Base-by-base conservation (phyloP, 2,888 invertebrate genomes). In the Noctuana brunneofusca region DNA sequence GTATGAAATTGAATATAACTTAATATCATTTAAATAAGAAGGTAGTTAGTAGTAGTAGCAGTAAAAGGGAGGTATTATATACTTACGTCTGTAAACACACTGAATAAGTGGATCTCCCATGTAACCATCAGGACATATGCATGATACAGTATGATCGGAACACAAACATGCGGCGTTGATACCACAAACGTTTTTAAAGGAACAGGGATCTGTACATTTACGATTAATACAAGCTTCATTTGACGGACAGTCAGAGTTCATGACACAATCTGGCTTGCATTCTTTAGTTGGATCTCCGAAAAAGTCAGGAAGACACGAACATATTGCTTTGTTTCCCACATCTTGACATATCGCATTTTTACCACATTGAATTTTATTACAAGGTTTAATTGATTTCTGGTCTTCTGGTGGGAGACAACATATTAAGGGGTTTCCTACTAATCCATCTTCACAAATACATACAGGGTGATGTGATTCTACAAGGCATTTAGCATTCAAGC, bases 81-180 rank as follows among this genome's bases (percentile, higher is more conserved):
- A 89, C 91, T 89, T 79, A 91, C 91, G 90, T 78, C 87, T 78
- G 69, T 89, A 87, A 65, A 94, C 91, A 80, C 96, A 97, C 76
- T 96, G 96, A 65, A 94, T 92, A 75, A 96, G 94, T 18, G 96
- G 95, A 91, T 97, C 96, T 62, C 97, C 97, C 66, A 95, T 94
- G 75, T 94, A 96, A 57, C 96, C 96, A 66, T 94, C 93, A 43
- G 94, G 93, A 78, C 97, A 97, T 52, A 93, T 86, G 78, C 97
- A 97, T 24, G 95, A 94, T n/a, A 97, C 95, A 3, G 96, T 95
- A 76, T 97, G 97, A 75, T 96, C 95, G 32, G 94, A 92, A 43
- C 96, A 96, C 72, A 93, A 90, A 76, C 97, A 97, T 58, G 95
- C 92, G 14, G 97, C 96, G 78, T 96, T 95, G 11, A 96, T 89